Evolutionary conservation across 2,888 invertebrate species (phyloP), one percentile per base, ranked within the genome.

Genomic region (Phengaris alcon): DNA sequence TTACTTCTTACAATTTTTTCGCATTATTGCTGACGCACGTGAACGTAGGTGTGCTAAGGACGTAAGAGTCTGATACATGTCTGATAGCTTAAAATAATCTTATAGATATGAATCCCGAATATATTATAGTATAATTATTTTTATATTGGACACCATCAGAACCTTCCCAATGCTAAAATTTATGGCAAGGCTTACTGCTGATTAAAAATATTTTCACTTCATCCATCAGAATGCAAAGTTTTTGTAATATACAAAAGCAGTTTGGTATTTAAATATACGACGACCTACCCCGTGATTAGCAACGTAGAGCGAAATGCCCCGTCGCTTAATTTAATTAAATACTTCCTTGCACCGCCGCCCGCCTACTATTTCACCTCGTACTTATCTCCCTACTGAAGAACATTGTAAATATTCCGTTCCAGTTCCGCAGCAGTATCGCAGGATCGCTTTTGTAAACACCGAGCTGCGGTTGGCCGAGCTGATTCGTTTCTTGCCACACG

Each of bases 261-360:
- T 84, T 86, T 83, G 85, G 85, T 87, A 88, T 88, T 88, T 87
- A 86, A 88, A 88, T 85, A 84, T 84, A 88, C 88, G 88, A 87
- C 87, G 84, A 86, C 88, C 87, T 89, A 89, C 89, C n/a, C 90
- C 88, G 90, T 90, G 90, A 92, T 91, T 90, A 91, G 89, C 88
- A 84, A 85, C 87, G 88, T 88, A 88, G 84, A 88, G 87, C 88
- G 84, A 84, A 84, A 82, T 85, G 81, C 86, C 84, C 84, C 84
- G 84, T 85, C 86, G 87, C 86, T 88, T 87, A 88, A 90, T 92
- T 92, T 92, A 92, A 92, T 92, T 92, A 92, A 91, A 92, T 90
- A 91, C 89, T 84, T 84, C 82, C 82, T 81, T 79, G 84, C 85
- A 86, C 88, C 87, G 86, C 88, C 87, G 82, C 87, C 88, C 87